phyloP scores from a whole-genome alignment of 2,113 vertebrate genomes.

The Sula dactylatra region DNA sequence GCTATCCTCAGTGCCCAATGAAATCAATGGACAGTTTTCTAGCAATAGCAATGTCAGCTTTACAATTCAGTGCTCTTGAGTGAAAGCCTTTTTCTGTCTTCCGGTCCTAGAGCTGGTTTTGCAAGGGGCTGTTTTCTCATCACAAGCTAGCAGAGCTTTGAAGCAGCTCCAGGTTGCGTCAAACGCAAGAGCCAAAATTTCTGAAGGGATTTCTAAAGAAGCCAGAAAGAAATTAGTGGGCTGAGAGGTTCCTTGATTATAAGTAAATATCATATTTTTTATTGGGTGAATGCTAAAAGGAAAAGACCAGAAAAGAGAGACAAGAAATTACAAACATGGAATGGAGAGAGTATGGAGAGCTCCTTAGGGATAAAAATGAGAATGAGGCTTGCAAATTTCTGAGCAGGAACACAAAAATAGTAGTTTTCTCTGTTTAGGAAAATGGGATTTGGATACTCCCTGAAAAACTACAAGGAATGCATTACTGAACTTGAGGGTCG shows the following conservation, averaged over 20 bases:
- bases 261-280: neutral
- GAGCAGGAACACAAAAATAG: neutral
- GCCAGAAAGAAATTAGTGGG: neutral
- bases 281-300: neutral
- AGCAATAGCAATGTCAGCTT: neutral
- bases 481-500: neutral
- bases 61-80: neutral
- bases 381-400: neutral
- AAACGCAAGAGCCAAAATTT: neutral
- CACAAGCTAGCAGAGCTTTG: neutral
- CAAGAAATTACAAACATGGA: fast-evolving
- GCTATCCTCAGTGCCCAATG: neutral
- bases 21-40: neutral
- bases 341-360: neutral
- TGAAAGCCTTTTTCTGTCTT: neutral
- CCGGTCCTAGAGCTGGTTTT: neutral
- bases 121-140: neutral
- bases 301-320: neutral
- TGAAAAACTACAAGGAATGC: neutral
- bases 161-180: neutral
- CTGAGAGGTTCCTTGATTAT: neutral
- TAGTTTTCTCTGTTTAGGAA: neutral
- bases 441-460: neutral
- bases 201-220: neutral
- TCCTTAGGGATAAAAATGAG: neutral